Percentiles rank a stretch among this genome's conserved stretches.
These are phyloP conservation scores for Accipiter cooperii DNA, from an alignment of 2,113 vertebrate genomes.

Conservation along the genomic window DNA sequence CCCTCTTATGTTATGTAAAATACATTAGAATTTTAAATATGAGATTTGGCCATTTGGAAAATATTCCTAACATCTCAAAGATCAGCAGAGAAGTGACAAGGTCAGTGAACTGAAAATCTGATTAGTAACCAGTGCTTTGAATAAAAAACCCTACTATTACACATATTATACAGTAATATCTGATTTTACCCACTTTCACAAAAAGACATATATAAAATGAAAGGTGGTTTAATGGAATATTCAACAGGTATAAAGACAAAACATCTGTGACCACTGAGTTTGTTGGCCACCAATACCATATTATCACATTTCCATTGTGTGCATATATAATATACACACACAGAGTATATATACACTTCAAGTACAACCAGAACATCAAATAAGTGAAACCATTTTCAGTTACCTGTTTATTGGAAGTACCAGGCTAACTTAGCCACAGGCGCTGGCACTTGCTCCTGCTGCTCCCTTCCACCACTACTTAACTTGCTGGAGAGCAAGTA, in stretches of 20 bases:
- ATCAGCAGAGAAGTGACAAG: neutral
- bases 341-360: neutral
- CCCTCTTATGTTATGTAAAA: constrained; percentile 80
- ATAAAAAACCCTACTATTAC: neutral
- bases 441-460: neutral
- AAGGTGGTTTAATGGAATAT: neutral
- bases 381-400: neutral
- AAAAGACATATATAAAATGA: neutral
- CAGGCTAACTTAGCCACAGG: neutral
- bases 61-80: constrained; percentile 44
- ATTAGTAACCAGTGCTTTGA: neutral
- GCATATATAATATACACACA: neutral
- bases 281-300: neutral
- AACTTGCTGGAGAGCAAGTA: neutral
- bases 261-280: neutral
- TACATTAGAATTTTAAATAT: constrained; percentile 66
- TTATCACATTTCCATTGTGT: neutral
- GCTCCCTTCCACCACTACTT: neutral
- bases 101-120: constrained; percentile 18
- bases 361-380: neutral
- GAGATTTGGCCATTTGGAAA: constrained; percentile 58
- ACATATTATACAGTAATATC: neutral
- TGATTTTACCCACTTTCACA: neutral
- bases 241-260: neutral
- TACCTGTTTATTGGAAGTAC: neutral